Percentiles rank a stretch among this genome's conserved stretches.
Conservation (phyloP, 1,140 invertebrate species). For the Pogonomyrmex barbatus region DNA sequence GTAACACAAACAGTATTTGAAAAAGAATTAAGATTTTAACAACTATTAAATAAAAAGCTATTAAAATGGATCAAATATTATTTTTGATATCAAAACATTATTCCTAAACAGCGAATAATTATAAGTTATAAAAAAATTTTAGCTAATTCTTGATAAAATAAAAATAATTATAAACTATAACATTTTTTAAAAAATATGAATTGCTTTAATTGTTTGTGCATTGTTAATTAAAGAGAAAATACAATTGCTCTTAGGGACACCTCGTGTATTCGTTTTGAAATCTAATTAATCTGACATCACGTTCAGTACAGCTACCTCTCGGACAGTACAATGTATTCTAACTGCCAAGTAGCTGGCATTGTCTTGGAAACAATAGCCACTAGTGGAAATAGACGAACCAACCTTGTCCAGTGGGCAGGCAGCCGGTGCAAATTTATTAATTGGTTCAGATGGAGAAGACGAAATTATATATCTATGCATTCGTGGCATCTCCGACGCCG, state of each 20-base stretch:
- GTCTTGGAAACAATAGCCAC: conserved; percentile 75
- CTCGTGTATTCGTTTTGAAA: conserved; percentile 61
- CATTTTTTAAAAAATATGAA: background rate
- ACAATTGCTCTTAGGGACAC: background rate
- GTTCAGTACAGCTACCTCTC: conserved; percentile 64
- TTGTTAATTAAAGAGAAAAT: background rate
- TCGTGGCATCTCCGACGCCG: background rate
- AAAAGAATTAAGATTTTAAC: background rate
- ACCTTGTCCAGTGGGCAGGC: conserved; percentile 68
- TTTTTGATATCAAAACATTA: too few species aligned
- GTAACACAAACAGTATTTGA: background rate
- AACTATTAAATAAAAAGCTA: background rate
- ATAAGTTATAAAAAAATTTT: background rate
- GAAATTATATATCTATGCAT: conserved; percentile 67
- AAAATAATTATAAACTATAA: background rate
- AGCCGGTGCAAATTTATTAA: conserved; percentile 80
- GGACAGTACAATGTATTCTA: conserved; percentile 75
- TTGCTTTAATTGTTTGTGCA: background rate
- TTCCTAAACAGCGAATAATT: too few species aligned
- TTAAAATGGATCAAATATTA: background rate
- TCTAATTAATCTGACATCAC: conserved; percentile 75
- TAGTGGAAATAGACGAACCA: conserved; percentile 72
- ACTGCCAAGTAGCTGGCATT: conserved; percentile 77
- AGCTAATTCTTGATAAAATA: background rate
- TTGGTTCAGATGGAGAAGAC: conserved; percentile 68